Conservation (phyloP, 2,797 vertebrate genomes). For the Amphiprion clarkii region DNA sequence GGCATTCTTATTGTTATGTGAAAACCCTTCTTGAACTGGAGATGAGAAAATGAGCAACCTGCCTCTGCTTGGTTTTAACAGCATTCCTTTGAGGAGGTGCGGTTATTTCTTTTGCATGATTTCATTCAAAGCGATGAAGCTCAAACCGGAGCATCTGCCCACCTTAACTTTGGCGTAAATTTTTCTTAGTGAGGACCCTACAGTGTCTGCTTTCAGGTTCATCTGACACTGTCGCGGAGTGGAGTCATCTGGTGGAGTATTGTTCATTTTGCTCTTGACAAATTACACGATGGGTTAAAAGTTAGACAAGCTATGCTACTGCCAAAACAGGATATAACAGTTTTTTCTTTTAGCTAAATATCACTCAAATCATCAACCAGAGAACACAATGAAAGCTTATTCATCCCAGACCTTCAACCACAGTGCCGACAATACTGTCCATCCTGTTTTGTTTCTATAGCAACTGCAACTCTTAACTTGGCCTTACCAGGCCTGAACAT, state of each 20-base stretch:
- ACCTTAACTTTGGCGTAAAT: constrained; percentile 74
- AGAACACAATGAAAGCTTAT: constrained; percentile 70
- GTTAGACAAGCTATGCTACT: constrained; percentile 77
- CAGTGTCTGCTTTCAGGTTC: constrained; percentile 74
- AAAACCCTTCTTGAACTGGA: constrained; percentile 40
- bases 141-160: constrained; percentile 78
- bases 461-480: constrained; percentile 71
- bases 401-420: constrained; percentile 68
- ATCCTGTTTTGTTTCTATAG: constrained; percentile 86
- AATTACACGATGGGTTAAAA: constrained; percentile 72
- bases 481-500: constrained; percentile 62
- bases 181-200: constrained; percentile 67
- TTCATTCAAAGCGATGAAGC: constrained; percentile 75
- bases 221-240: constrained; percentile 71
- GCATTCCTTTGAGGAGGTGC: constrained; percentile 67
- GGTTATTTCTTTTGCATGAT: constrained; percentile 79
- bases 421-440: constrained; percentile 67
- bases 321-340: constrained; percentile 81
- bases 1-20: constrained; percentile 49
- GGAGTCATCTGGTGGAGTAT: constrained; percentile 72
- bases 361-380: constrained; percentile 54
- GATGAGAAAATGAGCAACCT: constrained; percentile 51
- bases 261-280: constrained; percentile 78
- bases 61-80: constrained; percentile 57
- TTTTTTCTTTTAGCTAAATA: constrained; percentile 62